phyloP scores from a whole-genome alignment of 2,888 invertebrate genomes.

The Steinernema hermaphroditum region DNA sequence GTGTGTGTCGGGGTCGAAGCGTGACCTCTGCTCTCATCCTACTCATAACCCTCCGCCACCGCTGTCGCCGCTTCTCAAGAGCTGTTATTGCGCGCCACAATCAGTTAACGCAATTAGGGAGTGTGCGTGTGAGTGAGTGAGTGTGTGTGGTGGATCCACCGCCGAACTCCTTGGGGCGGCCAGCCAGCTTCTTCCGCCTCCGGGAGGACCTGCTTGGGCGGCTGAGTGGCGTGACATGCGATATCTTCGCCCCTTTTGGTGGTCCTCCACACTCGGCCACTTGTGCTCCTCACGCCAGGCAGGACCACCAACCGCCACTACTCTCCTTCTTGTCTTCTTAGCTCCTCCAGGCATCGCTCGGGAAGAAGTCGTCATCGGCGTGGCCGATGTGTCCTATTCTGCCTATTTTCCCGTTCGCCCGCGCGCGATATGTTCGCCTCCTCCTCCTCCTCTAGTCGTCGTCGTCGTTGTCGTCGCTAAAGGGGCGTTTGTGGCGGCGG shows the following conservation, averaged over 20 bases:
- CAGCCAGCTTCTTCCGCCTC: no score
- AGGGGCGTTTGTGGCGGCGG: slow-evolving; percentile 1
- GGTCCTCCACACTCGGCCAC: no score
- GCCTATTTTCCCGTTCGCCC: slow-evolving; percentile 7
- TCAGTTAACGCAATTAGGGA: slow-evolving; percentile 14
- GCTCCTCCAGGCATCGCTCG: background rate
- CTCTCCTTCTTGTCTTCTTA: slow-evolving; percentile 11
- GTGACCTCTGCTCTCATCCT: slow-evolving; percentile 14
- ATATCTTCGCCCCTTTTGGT: slow-evolving; percentile 11
- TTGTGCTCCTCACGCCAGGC: no score
- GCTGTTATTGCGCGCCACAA: background rate
- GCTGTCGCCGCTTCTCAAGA: background rate
- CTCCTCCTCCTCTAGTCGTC: background rate
- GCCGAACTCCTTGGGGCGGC: no score
- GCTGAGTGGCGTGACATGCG: slow-evolving; percentile 26
- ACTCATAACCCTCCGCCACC: background rate
- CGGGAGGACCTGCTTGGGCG: no score
- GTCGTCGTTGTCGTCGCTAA: background rate
- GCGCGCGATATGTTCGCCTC: background rate
- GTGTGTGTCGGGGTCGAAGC: background rate
- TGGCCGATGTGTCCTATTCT: background rate
- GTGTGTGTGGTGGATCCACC: background rate
- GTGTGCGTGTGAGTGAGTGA: background rate
- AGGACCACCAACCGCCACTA: no score
- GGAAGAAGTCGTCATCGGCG: slow-evolving; percentile 11